A percentile compares a stretch with the other conserved stretches of the same genome.
These are phyloP conservation scores for Ruditapes philippinarum DNA, from an alignment of 1,140 invertebrate species.

Conservation along the genomic window DNA sequence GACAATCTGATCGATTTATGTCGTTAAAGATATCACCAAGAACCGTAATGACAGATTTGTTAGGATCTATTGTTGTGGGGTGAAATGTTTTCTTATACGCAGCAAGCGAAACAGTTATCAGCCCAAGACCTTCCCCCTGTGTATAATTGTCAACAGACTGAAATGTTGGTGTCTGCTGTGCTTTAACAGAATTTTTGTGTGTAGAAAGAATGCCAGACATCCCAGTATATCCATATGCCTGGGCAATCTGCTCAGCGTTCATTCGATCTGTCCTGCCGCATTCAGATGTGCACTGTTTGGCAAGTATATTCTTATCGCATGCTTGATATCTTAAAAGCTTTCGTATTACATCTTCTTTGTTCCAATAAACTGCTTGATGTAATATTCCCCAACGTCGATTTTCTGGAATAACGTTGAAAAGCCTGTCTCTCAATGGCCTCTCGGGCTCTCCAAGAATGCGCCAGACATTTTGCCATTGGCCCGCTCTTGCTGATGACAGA, in stretches of 20 bases:
- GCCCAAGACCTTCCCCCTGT: no score
- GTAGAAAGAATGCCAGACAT: not conserved
- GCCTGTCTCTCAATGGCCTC: not conserved
- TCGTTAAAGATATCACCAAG: slow-evolving; percentile 24
- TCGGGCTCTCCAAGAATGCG: slow-evolving; percentile 8
- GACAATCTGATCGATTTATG: not conserved
- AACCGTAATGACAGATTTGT: slow-evolving; percentile 4
- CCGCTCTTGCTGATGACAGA: not conserved
- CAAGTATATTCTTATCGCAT: slow-evolving; percentile 1
- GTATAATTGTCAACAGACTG: not conserved
- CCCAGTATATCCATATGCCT: not conserved
- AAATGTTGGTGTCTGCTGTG: not conserved
- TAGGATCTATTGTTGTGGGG: not conserved
- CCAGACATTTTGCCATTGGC: slow-evolving; percentile 25
- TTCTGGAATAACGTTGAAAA: no score
- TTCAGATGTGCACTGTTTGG: slow-evolving; percentile 51
- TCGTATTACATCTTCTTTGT: not conserved
- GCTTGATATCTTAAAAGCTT: not conserved
- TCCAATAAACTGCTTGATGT: slow-evolving; percentile 53
- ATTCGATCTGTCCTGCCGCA: slow-evolving; percentile 20
- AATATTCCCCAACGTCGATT: no score
- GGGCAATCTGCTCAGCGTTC: slow-evolving; percentile 16
- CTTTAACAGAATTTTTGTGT: not conserved
- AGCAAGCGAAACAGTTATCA: no score
- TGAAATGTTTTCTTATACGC: no score